Percentiles rank a stretch among this genome's conserved stretches.
phyloP scores from a whole-genome alignment of 2,113 vertebrate genomes.

The Dicaeum eximium region DNA sequence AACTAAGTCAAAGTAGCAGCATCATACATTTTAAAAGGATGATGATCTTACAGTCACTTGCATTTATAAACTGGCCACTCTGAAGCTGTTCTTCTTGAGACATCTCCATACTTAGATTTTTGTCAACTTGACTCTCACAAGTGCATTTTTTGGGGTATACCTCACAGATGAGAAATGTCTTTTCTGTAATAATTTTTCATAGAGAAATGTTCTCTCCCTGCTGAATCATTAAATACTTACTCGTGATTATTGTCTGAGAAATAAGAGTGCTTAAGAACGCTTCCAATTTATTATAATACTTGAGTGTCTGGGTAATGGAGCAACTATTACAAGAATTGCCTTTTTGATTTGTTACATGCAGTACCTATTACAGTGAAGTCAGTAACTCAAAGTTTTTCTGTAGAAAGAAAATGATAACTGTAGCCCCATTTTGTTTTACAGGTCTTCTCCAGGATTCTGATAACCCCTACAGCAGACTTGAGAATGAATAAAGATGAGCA shows the following conservation, averaged over 20 bases:
- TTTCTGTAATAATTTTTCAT: background rate
- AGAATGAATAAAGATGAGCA: constrained; percentile 77
- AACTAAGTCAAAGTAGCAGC: background rate
- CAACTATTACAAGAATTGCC: background rate
- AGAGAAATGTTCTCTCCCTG: background rate
- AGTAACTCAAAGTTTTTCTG: background rate
- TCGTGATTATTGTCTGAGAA: background rate
- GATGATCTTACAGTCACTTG: background rate
- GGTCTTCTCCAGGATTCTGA: constrained; percentile 84
- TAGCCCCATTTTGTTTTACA: constrained; percentile 59
- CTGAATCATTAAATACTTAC: background rate
- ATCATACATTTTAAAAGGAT: background rate
- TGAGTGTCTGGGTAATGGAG: background rate
- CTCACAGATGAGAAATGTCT: background rate
- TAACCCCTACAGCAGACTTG: constrained; percentile 86
- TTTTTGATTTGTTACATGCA: background rate
- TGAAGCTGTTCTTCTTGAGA: background rate
- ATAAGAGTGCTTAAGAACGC: background rate
- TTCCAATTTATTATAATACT: background rate
- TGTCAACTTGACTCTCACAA: background rate
- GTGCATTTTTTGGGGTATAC: background rate
- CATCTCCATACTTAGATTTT: background rate
- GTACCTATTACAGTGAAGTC: background rate
- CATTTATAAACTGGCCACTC: background rate
- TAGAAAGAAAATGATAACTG: background rate